A percentile compares a stretch with the other conserved stretches of the same genome.
These are phyloP conservation scores for Chymomyza costata DNA, from an alignment of 1,140 invertebrate species.

Conservation along the genomic window DNA sequence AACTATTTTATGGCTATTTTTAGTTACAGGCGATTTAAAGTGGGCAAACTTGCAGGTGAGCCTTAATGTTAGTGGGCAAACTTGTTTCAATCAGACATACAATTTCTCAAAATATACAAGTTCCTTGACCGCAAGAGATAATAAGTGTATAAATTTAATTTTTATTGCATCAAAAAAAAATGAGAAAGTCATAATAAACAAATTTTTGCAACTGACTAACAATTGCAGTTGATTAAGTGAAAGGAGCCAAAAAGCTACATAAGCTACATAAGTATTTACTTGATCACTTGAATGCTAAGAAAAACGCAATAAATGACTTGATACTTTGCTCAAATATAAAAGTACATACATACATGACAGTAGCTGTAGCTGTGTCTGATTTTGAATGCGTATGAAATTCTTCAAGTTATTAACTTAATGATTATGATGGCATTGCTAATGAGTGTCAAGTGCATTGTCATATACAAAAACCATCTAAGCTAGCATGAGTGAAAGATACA, in stretches of 20 bases:
- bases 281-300: too few relatives aligned
- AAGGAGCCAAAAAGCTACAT: conserved; percentile 23
- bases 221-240: conserved; percentile 61
- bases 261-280: not conserved
- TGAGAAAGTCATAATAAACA: conserved; percentile 9
- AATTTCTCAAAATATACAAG: conserved; percentile 7
- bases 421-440: conserved; percentile 66
- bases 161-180: conserved; percentile 6
- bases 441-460: conserved; percentile 62
- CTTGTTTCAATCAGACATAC: conserved; percentile 37
- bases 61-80: conserved; percentile 32
- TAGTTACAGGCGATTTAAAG: conserved; percentile 37
- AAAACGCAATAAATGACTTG: too few relatives aligned
- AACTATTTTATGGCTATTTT: conserved; percentile 59
- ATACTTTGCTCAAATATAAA: too few relatives aligned
- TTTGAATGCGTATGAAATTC: conserved; percentile 19
- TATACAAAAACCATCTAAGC: conserved; percentile 1
- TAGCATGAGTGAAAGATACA: conserved; percentile 12
- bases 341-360: conserved; percentile 5
- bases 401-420: conserved; percentile 65
- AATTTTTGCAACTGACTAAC: conserved; percentile 20
- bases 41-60: conserved; percentile 35
- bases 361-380: conserved; percentile 9
- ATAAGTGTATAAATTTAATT: too few relatives aligned
- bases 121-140: conserved; percentile 47